Evolutionary conservation across 2,888 invertebrate genomes (phyloP).

Genomic region (Patella depressa): DNA sequence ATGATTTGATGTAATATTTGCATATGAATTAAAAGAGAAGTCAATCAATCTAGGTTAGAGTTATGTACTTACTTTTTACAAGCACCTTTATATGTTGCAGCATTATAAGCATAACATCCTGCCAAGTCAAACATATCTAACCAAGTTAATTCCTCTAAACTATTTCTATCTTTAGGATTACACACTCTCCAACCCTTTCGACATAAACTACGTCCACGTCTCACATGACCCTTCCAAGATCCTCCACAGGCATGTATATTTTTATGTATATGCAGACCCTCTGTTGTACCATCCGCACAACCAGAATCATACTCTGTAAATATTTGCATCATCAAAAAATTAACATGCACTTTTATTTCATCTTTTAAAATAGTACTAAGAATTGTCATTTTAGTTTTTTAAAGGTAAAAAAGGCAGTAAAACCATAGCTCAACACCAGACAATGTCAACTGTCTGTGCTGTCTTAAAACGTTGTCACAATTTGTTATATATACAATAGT

Average conservation of each 20-base stretch:
- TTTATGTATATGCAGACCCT: slow-evolving; percentile 60
- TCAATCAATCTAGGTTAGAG: not conserved
- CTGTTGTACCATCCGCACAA: slow-evolving; percentile 65
- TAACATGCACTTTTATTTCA: not conserved
- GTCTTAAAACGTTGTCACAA: too few species aligned
- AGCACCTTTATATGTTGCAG: slow-evolving; percentile 58
- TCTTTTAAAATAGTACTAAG: not conserved
- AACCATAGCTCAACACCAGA: too few species aligned
- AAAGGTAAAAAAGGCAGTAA: too few species aligned
- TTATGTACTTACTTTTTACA: slow-evolving; percentile 57
- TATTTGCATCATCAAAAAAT: not conserved
- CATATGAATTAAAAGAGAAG: too few species aligned
- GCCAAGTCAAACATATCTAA: slow-evolving; percentile 60
- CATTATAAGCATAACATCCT: slow-evolving; percentile 70
- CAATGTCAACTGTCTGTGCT: too few species aligned
- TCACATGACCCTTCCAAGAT: slow-evolving; percentile 68
- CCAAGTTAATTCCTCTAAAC: slow-evolving; percentile 61
- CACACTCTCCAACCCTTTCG: slow-evolving; percentile 68
- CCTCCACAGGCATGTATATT: slow-evolving; percentile 66
- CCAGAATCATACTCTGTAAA: slow-evolving; percentile 64
- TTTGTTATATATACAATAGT: too few species aligned
- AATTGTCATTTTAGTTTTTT: too few species aligned
- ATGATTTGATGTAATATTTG: too few species aligned
- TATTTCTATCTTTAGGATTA: slow-evolving; percentile 54
- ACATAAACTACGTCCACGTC: slow-evolving; percentile 59